Evolutionary conservation across 1,140 invertebrate species (phyloP).

Genomic region (Psix sp.): DNA sequence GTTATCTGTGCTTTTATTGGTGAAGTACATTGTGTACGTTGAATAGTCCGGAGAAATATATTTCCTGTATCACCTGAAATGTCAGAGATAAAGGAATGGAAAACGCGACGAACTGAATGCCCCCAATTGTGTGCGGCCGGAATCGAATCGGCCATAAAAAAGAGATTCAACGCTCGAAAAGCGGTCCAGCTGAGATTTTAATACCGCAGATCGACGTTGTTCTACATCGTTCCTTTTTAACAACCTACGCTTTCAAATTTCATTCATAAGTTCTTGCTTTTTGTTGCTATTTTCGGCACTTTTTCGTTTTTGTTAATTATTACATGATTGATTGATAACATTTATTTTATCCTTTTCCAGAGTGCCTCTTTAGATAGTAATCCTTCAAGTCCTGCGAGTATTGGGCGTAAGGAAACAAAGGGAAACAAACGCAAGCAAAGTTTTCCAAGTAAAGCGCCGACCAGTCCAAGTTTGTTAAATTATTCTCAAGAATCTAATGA

Average conservation of each 20-base stretch:
- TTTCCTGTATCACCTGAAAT: constrained; percentile 7
- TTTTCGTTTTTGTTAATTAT: neutral
- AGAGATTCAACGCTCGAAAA: constrained; percentile 1
- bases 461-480: constrained; percentile 73
- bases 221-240: neutral
- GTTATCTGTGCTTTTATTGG: constrained; percentile 4
- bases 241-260: neutral
- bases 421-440: constrained; percentile 83
- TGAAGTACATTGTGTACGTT: neutral
- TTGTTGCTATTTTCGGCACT: neutral
- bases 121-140: neutral
- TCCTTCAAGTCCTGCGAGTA: constrained; percentile 74
- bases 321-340: neutral
- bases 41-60: constrained; percentile 2
- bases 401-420: constrained; percentile 76
- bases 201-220: constrained; percentile 1
- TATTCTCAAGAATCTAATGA: constrained; percentile 72
- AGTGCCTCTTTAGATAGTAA: constrained; percentile 75
- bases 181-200: constrained; percentile 10
- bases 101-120: neutral
- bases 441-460: constrained; percentile 82
- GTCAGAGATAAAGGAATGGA: constrained; percentile 8
- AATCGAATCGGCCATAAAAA: constrained; percentile 11
- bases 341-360: constrained; percentile 51
- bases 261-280: neutral